Base-by-base conservation (phyloP, 2,113 vertebrate species). In the Rhynchomys soricoides region DNA sequence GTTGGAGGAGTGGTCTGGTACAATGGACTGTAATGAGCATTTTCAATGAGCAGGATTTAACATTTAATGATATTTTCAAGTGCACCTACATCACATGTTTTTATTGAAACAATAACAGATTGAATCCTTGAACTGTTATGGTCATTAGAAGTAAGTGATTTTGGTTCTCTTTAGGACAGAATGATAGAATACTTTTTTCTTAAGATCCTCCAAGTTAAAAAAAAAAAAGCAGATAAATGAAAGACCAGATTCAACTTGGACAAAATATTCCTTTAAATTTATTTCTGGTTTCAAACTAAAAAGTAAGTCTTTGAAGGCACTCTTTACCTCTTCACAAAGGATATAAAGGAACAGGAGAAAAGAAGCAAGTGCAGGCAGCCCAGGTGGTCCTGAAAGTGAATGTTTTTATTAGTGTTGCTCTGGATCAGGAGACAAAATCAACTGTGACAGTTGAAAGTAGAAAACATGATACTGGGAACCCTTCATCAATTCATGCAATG, bases 231-330 rank as follows among this genome's bases (percentile, higher is more conserved):
- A 79, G 88, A 59, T 5, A 89, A 75, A 70, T 55, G 6, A 91
- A 93, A 81, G 93, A 83, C 13, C 13, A 91, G 26, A 10, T 71
- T 74, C 12, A 86, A 1, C 74, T 34, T 94, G 40, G 48, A 68
- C 85, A 68, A 94, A 94, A 85, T 21, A 73, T 59, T 0, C 0
- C 31, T 87, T 90, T 79, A 64, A 55, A 79, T 94, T 91, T 37
- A 93, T 77, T 91, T 92, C 66, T 91, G 24, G 4, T 64, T n/a
- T 97, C 64, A 88, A 74, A 85, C 26, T 79, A 78, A 94, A 31
- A 83, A 89, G 16, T 19, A 52, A 87, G 75, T 40, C 40, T 93
- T 90, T 85, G n/a, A 79, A 21, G 26, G 4, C 24, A 78, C 21
- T 5, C n/a, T 37, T 62, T 7, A 70, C 24, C 2, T 7, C 57